Evolutionary conservation across 2,888 invertebrate species (phyloP), one percentile per base, ranked within the genome.

Genomic region (Gasteruption jaculator): DNA sequence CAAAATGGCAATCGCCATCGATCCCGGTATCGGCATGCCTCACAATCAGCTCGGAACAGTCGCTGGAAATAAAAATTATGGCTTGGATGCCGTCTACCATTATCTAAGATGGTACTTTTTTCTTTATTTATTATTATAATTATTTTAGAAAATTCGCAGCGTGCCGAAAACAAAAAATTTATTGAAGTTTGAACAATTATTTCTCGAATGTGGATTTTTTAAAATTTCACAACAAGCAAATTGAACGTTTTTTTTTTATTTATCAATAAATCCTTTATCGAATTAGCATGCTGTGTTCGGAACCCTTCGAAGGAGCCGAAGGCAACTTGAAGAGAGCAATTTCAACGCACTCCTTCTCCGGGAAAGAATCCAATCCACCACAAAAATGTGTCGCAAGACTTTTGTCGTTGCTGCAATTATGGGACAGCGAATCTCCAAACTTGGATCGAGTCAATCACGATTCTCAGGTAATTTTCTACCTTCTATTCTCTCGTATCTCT

Each of bases 41-140:
- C 88, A 91, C 65, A 95, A 96, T 73, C 95, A 95, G 72, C 76
- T 96, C 54, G 95, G 93, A 1, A 94, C 92, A 12, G 72, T 96
- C 37, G 84, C 84, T 45, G 83, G 86, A 54, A 84, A 81, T 36
- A 82, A 79, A 60, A 90, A 90, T 70, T 84, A 85, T 65, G 86
- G 86, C 59, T 74, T 93, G 45, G 91, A 93, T 70, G 91, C 93
- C 1, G 86, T 86, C 12, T 92, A 91, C 68, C 86, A 89, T 71
- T 95, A 94, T 63, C 81, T 94, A 56, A 81, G 91, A 71, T 92
- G 94, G 66, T 32, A 36, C 24, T 4, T 32, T 32, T 31, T 48
- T 34, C 5, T 4, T 3, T 26, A 21, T 33, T 29, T 19, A 24
- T 15, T 30, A 12, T 10, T 26, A 4, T n/a, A n/a, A n/a, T n/a